Conservation (phyloP, 2,113 vertebrate genomes). For the Austrofundulus limnaeus region DNA sequence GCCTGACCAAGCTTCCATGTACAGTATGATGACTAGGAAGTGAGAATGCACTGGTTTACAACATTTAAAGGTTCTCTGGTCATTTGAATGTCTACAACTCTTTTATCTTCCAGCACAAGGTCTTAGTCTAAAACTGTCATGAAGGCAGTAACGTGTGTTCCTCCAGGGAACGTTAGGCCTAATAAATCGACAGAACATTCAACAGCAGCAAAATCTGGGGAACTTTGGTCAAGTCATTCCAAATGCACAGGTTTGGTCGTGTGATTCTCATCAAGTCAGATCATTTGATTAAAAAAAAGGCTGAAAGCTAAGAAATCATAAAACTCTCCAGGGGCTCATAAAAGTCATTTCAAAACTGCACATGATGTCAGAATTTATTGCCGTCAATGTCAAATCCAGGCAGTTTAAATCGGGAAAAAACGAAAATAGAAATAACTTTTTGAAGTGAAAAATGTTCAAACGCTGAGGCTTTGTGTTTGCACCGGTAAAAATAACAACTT, state of each 20-base stretch:
- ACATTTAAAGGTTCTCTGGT: too few relatives aligned
- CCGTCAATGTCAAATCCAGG: constrained; percentile 17
- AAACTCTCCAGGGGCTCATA: constrained; percentile 5
- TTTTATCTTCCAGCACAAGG: too few relatives aligned
- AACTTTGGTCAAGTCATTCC: background rate
- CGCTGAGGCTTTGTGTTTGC: background rate
- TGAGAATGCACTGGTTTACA: too few relatives aligned
- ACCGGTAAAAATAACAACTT: constrained; percentile 5
- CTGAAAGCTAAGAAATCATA: constrained; percentile 10
- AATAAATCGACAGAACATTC: constrained; percentile 5
- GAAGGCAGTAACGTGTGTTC: too few relatives aligned
- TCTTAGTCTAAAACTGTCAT: too few relatives aligned
- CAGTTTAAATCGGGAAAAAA: constrained; percentile 12
- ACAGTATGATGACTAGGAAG: too few relatives aligned
- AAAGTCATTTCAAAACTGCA: constrained; percentile 22
- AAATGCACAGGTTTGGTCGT: background rate
- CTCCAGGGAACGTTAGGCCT: too few relatives aligned
- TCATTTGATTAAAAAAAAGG: background rate
- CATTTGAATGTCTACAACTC: too few relatives aligned
- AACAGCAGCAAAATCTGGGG: constrained; percentile 1
- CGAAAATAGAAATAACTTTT: constrained; percentile 4
- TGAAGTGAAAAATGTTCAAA: constrained; percentile 9
- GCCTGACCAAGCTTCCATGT: too few relatives aligned
- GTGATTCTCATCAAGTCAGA: constrained; percentile 10
- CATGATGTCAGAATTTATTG: constrained; percentile 38